Percentiles rank a stretch among this genome's conserved stretches.
Evolutionary conservation across 2,888 invertebrate genomes (phyloP).

Genomic region (Nebria brevicollis): DNA sequence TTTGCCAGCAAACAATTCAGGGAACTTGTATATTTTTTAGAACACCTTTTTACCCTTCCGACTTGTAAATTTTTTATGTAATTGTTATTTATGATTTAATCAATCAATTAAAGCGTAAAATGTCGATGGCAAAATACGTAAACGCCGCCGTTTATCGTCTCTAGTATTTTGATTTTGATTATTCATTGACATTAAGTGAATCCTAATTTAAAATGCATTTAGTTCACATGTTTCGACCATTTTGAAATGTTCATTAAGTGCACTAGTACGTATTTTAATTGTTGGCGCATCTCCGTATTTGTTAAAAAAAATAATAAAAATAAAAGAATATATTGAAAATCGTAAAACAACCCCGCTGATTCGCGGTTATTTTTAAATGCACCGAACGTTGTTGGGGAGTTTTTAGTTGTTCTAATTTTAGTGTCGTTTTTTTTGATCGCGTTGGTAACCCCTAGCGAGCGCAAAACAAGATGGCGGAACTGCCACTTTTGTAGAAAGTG

Average conservation of each 20-base stretch:
- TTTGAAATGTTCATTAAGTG: neutral
- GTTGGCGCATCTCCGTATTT: slow-evolving; percentile 5
- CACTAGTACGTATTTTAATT: neutral
- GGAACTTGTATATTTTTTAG: neutral
- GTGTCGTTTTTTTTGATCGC: neutral
- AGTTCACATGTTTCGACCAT: neutral
- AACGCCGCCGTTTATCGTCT: neutral
- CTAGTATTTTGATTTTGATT: neutral
- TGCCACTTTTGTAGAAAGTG: slow-evolving; percentile 27
- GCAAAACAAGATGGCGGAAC: slow-evolving; percentile 23
- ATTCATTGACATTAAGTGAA: neutral
- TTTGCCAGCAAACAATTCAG: neutral
- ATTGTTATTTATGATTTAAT: neutral
- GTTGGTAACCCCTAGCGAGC: slow-evolving; percentile 5
- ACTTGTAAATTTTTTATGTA: neutral
- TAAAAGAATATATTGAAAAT: slow-evolving; percentile 12
- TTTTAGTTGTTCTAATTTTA: neutral
- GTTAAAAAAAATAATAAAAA: slow-evolving; percentile 7
- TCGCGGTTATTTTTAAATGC: slow-evolving; percentile 6
- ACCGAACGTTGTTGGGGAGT: neutral
- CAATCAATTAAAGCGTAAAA: neutral
- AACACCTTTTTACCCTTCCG: neutral
- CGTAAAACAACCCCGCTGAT: too few species aligned
- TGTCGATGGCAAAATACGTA: neutral
- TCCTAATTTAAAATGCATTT: neutral